Evolutionary conservation across 2,888 invertebrate species (phyloP).

Genomic region (Spatulosminthurus flaviceps): DNA sequence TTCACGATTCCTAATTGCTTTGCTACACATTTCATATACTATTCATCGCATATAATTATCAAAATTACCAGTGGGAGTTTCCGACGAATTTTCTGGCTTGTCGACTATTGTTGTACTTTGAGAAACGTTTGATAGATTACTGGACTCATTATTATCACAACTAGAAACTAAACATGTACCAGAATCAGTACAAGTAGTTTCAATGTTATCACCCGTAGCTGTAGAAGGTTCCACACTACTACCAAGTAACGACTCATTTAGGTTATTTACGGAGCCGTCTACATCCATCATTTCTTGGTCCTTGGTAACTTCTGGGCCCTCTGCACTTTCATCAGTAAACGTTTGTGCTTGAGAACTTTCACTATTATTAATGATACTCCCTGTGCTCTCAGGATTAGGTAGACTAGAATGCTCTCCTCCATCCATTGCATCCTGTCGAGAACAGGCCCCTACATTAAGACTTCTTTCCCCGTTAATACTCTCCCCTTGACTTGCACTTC

Average conservation of each 20-base stretch:
- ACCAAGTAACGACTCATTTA: not conserved
- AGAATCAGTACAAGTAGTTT: not conserved
- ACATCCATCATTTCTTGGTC: not conserved
- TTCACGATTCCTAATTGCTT: too few species aligned
- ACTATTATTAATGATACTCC: not conserved
- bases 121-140: not conserved
- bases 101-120: not conserved
- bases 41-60: not conserved
- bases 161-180: not conserved
- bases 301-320: not conserved
- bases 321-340: not conserved
- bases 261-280: not conserved
- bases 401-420: not conserved
- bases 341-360: not conserved
- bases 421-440: not conserved
- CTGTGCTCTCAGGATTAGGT: not conserved
- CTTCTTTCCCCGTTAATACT: too few species aligned
- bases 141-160: slow-evolving; percentile 25
- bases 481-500: not conserved
- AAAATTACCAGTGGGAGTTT: not conserved
- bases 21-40: too few species aligned
- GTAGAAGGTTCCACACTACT: not conserved
- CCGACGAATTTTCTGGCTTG: not conserved
- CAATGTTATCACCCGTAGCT: slow-evolving; percentile 26
- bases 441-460: not conserved